Evolutionary conservation across 2,113 vertebrate species (phyloP).

Genomic region (Potamarius usumacintae): DNA sequence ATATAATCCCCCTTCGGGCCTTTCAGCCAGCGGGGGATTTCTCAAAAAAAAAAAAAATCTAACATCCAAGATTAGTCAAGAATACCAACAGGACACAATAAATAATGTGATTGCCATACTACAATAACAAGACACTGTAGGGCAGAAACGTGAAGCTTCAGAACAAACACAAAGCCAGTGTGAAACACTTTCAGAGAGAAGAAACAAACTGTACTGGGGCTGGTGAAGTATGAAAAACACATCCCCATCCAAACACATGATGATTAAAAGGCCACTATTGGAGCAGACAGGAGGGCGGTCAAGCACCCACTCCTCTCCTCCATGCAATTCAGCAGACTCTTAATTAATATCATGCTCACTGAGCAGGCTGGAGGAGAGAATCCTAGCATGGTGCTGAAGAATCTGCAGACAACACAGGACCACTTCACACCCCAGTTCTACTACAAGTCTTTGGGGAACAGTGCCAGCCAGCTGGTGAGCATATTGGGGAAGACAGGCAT

Average conservation of each 20-base stretch:
- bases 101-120: neutral
- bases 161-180: neutral
- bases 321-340: slow-evolving; percentile 21
- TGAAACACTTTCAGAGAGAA: neutral
- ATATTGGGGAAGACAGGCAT: slow-evolving; percentile 2
- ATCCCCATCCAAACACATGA: slow-evolving; percentile 11
- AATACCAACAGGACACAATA: neutral
- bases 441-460: neutral
- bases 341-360: slow-evolving; percentile 21
- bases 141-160: neutral
- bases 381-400: slow-evolving; percentile 24
- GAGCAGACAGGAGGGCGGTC: neutral
- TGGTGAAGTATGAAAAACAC: slow-evolving; percentile 24
- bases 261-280: neutral
- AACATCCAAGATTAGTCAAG: neutral
- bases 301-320: neutral
- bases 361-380: slow-evolving; percentile 10
- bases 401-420: neutral
- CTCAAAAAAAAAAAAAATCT: too few species aligned
- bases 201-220: slow-evolving; percentile 4
- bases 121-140: neutral
- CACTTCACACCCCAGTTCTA: slow-evolving; percentile 33
- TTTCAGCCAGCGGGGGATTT: too few species aligned
- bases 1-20: too few species aligned
- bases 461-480: slow-evolving; percentile 30